phyloP scores from a whole-genome alignment of 2,888 invertebrate species.

The Habrosyne pyritoides region DNA sequence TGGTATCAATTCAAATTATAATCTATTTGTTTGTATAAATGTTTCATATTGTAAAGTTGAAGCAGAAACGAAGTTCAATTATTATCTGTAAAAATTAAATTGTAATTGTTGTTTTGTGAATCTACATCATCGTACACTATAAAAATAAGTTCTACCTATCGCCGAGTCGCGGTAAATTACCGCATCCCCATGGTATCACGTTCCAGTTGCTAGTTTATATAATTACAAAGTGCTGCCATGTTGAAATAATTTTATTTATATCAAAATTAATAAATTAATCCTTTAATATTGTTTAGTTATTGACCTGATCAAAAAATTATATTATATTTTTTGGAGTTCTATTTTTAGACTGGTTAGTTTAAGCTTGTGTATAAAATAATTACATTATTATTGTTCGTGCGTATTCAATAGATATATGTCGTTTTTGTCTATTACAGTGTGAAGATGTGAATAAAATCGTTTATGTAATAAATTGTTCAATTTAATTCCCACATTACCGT shows the following conservation, averaged over 20 bases:
- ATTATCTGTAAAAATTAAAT: conserved; percentile 1
- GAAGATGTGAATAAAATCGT: neutral
- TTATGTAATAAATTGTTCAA: too few relatives aligned
- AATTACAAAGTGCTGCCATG: neutral
- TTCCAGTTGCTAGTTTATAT: neutral
- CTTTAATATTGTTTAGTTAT: neutral
- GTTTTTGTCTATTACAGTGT: neutral
- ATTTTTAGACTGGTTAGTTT: neutral
- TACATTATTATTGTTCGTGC: neutral
- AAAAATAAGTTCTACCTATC: neutral
- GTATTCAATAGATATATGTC: neutral
- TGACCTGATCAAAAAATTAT: neutral
- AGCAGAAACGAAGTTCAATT: conserved; percentile 7
- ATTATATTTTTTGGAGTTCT: too few relatives aligned
- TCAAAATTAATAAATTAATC: neutral
- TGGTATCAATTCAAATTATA: too few relatives aligned
- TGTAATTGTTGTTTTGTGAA: neutral
- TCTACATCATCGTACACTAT: neutral
- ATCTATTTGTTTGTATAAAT: neutral
- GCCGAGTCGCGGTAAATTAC: neutral
- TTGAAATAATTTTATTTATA: neutral
- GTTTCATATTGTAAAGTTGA: neutral
- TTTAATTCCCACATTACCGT: too few relatives aligned
- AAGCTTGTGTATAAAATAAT: neutral
- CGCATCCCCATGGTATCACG: too few relatives aligned